Evolutionary conservation across 2,888 invertebrate genomes (phyloP), one percentile per base, ranked within the genome.

Genomic region (Apodemia duryi): DNA sequence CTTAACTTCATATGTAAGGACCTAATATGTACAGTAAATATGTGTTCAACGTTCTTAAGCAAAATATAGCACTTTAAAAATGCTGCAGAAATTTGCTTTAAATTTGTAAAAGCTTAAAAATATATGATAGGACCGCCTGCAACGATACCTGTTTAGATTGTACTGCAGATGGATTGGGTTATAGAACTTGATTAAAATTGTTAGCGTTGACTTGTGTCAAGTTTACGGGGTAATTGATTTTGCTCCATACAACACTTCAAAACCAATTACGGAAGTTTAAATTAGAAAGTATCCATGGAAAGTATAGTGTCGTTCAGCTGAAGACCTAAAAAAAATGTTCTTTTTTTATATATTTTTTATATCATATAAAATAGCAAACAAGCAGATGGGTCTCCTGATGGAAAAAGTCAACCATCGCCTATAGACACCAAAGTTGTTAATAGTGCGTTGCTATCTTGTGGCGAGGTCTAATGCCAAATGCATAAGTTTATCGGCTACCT

Each of bases 41-140:
- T 7, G 21, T 52, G n/a, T 52, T 52, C 52, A 52, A 29, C 29
- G 29, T 54, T 28, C 21, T 28, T 11, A 28, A 9, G 54, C 11
- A 4, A 54, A 54, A 11, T 29, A 11, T 54, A 13, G 29, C 13
- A 32, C 3, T 13, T 57, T 32, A 13, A 54, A 54, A 54, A 32
- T 32, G 57, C 10, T 35, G 35, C 11, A 57, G 11, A 32, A 6
- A 6, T 57, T 6, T 13, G 57, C 57, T 35, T 57, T 32, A 57
- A 57, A 54, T 54, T 54, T 54, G 29, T 54, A 54, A 29, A 32
- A 29, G 57, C 57, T 57, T 57, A 35, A 57, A 35, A 35, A 57
- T 57, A 11, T 29, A 54, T 54, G 54, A 11, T 28, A 54, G 46
- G 11, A 13, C 13, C 10, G 54, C 54, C 11, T 28, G 52, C 32